Base-by-base conservation (phyloP, 92 coral and sea anemone genomes). In the Bergia puertoricense region DNA sequence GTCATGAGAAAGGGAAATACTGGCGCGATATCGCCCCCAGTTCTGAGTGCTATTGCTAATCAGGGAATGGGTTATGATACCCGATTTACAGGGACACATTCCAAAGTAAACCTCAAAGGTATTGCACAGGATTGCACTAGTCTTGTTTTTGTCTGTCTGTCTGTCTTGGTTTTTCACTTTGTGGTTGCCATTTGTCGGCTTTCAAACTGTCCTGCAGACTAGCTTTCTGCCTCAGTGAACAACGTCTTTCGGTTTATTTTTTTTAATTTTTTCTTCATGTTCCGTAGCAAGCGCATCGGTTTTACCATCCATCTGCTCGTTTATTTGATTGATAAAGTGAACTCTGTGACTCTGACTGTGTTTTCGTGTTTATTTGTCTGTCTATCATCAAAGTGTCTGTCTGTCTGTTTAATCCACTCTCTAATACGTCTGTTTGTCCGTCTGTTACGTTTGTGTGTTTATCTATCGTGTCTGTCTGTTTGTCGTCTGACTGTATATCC, bases 1-100 rank as follows among this genome's bases (percentile, higher is more conserved):
- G 82, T 10, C 23, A 82, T 76, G 50, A 76, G 88, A 73, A 93
- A 90, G 86, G 79, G 59, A 2, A 84, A 84, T 84, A 72, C 87
- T 38, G 56, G 40, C 43, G 67, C 37, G 6, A 39, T 84, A 72
- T 84, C 87, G 56, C 79, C 87, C 46, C 56, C 48, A 46, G 66
- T 84, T 5, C 77, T 84, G 67, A 75, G 43, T 51, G 66, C 36
- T 72, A 82, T 82, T n/a, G 65, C 76, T 40, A 56, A 38, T 23
- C 86, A 83, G 30, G 66, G 86, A 8, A 45, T 83, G 11, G 77
- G 77, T 5, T 84, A 84, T 45, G 57, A 84, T 38, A 71, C 51
- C 48, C 43, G 42, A 30, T 69, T 69, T 84, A 10, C 72, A 16
- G 87, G 79, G 45, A 18, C 69, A 20, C 87, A 69, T 44, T 69